A percentile compares a stretch with the other conserved stretches of the same genome.
Evolutionary conservation across 2,113 vertebrate genomes (phyloP).

Genomic region (Forbesichthys papilliferus): DNA sequence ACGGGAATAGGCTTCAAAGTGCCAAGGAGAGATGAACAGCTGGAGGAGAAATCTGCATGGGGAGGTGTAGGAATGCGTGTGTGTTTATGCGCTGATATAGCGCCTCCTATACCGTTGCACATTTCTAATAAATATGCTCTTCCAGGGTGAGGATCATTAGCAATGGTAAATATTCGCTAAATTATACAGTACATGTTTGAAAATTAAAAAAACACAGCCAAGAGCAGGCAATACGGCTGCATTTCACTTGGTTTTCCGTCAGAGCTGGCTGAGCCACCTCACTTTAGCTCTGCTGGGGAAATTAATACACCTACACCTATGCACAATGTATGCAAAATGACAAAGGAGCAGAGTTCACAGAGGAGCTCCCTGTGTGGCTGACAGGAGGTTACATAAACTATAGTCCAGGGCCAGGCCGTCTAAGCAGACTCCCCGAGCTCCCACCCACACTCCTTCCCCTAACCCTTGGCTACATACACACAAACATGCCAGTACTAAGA

Average conservation of each 20-base stretch:
- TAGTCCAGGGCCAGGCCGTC: slow-evolving; percentile 19
- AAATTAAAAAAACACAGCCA: slow-evolving; percentile 36
- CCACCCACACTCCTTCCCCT: not conserved
- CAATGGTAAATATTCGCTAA: slow-evolving; percentile 63
- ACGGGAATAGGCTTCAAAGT: slow-evolving; percentile 71
- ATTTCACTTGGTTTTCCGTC: not conserved
- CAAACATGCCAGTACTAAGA: too few species aligned
- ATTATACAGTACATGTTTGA: slow-evolving; percentile 53
- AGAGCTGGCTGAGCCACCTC: slow-evolving; percentile 17
- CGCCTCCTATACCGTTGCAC: slow-evolving; percentile 49
- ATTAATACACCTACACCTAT: slow-evolving; percentile 18
- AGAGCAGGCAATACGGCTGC: slow-evolving; percentile 1
- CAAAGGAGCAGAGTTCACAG: slow-evolving; percentile 34
- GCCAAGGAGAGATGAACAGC: slow-evolving; percentile 68
- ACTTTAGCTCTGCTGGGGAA: slow-evolving; percentile 15
- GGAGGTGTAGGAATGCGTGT: slow-evolving; percentile 29
- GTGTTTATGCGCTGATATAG: slow-evolving; percentile 37
- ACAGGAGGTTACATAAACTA: slow-evolving; percentile 42
- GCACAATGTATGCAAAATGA: slow-evolving; percentile 42
- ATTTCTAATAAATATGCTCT: slow-evolving; percentile 58
- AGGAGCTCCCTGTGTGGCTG: slow-evolving; percentile 9
- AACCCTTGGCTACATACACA: too few species aligned
- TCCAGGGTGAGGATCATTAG: slow-evolving; percentile 50
- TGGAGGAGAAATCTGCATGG: slow-evolving; percentile 66
- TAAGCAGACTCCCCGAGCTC: slow-evolving; percentile 6